These are phyloP conservation scores for Boulengeromyrus knoepffleri DNA, from an alignment of 2,113 vertebrate species.

Conservation along the genomic window DNA sequence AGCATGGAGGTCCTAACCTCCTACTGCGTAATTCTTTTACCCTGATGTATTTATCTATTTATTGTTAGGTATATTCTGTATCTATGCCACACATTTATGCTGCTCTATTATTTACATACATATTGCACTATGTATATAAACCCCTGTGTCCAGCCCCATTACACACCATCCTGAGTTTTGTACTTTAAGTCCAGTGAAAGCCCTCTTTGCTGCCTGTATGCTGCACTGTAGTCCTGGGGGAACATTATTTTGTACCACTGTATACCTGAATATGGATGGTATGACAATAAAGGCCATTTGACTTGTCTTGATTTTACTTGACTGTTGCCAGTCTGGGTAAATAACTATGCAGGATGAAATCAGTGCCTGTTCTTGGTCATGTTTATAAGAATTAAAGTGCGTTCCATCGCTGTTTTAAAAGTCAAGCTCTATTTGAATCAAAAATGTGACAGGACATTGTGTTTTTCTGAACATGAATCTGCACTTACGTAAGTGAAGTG, in stretches of 20 bases:
- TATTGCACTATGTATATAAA: neutral
- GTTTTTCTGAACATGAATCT: neutral
- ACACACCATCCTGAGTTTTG: neutral
- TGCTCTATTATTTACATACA: neutral
- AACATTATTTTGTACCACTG: neutral
- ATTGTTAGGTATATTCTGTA: neutral
- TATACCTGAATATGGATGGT: neutral
- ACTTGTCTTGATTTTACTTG: neutral
- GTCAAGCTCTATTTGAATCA: neutral
- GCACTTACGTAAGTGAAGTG: too few relatives aligned
- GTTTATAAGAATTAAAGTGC: neutral
- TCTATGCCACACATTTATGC: neutral
- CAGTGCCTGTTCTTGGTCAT: neutral
- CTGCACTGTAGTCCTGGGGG: neutral
- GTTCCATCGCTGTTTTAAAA: neutral
- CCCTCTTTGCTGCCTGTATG: neutral
- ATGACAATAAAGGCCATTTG: neutral
- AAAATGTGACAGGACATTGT: neutral
- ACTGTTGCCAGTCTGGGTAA: neutral
- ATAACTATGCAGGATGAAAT: neutral
- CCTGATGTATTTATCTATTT: neutral
- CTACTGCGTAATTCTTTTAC: neutral
- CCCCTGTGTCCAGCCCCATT: neutral
- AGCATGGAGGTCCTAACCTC: neutral
- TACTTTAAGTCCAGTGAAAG: neutral